Percentiles rank a stretch among this genome's conserved stretches.
Evolutionary conservation across 2,797 vertebrate genomes (phyloP).

Genomic region (Crypturellus tataupa): DNA sequence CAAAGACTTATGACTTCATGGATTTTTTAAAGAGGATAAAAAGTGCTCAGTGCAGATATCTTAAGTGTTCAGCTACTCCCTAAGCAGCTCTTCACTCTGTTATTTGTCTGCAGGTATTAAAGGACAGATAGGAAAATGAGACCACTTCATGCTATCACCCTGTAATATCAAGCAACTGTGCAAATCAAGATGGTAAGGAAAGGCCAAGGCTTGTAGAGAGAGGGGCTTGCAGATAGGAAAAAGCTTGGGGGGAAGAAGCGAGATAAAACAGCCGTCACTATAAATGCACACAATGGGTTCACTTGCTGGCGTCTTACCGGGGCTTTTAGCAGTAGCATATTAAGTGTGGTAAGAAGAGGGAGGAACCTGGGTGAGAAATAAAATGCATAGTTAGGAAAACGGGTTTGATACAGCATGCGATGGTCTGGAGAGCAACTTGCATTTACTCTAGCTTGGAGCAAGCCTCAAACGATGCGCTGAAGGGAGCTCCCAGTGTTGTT

Average conservation of each 20-base stretch:
- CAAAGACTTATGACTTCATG: not conserved
- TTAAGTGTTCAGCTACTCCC: not conserved
- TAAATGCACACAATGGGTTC: not conserved
- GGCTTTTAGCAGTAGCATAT: not conserved
- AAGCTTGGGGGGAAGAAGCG: not conserved
- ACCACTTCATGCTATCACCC: not conserved
- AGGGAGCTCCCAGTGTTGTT: not conserved
- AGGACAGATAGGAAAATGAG: not conserved
- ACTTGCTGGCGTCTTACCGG: rapidly evolving
- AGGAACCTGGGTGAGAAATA: not conserved
- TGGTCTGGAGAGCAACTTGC: not conserved
- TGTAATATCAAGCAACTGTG: not conserved
- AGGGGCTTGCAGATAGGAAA: not conserved
- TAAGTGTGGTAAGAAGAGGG: not conserved
- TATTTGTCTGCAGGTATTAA: not conserved
- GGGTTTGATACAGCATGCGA: not conserved
- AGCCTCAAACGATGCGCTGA: not conserved
- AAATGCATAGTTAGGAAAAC: not conserved
- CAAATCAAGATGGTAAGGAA: not conserved
- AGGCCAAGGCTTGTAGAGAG: not conserved
- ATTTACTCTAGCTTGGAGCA: not conserved
- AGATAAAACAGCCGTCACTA: not conserved
- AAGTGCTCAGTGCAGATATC: not conserved
- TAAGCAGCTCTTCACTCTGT: not conserved
- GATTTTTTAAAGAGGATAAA: not conserved